Evolutionary conservation across 2,888 invertebrate species (phyloP).

Genomic region (Orthonychiurus folsomi): DNA sequence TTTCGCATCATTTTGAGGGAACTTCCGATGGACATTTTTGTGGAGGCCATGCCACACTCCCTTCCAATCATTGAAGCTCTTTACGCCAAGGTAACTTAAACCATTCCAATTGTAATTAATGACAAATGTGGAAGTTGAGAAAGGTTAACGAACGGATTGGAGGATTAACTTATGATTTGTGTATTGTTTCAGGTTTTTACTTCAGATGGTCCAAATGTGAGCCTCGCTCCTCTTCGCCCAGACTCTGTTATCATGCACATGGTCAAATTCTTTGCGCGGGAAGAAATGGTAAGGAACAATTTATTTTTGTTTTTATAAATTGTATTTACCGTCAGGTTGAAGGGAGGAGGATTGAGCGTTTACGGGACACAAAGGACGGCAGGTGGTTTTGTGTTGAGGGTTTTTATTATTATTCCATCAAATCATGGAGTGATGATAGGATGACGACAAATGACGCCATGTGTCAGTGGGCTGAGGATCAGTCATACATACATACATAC

Average conservation of each 20-base stretch:
- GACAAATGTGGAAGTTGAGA: not conserved
- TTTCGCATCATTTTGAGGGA: constrained; percentile 58
- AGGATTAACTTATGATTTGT: constrained; percentile 1
- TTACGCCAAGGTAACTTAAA: constrained; percentile 47
- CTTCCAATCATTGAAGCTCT: constrained; percentile 77
- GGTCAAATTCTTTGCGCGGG: constrained; percentile 58
- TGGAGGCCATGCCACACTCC: constrained; percentile 83
- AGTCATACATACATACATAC: not conserved
- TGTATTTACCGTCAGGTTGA: too few species aligned
- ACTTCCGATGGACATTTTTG: constrained; percentile 72
- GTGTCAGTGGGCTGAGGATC: not conserved
- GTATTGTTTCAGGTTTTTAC: constrained; percentile 43
- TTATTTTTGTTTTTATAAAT: constrained; percentile 9
- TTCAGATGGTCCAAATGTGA: constrained; percentile 45
- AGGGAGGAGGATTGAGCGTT: too few species aligned
- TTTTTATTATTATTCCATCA: too few species aligned
- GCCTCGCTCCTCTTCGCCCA: constrained; percentile 49
- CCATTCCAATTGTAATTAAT: not conserved
- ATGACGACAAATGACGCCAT: not conserved
- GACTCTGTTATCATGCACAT: constrained; percentile 79
- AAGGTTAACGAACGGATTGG: not conserved
- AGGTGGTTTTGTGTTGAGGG: too few species aligned
- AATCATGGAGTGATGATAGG: too few species aligned
- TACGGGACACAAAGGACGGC: too few species aligned
- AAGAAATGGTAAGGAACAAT: constrained; percentile 27